A percentile compares a stretch with the other conserved stretches of the same genome.
These are phyloP conservation scores for Typhlichthys subterraneus DNA, from an alignment of 2,797 vertebrate species.

Conservation along the genomic window DNA sequence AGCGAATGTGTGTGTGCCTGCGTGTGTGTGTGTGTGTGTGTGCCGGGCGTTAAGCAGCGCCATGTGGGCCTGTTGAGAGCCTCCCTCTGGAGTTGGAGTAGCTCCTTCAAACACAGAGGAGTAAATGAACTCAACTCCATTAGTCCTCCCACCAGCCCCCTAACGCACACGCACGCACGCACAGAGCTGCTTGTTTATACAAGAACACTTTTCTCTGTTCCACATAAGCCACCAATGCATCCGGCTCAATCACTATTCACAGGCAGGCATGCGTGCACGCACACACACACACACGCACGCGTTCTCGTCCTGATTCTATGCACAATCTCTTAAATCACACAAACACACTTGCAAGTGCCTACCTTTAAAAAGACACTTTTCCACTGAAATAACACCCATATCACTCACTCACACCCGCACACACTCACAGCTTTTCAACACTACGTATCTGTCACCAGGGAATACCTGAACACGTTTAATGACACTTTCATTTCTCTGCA, in stretches of 20 bases:
- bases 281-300: background rate
- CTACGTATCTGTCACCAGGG: constrained; percentile 69
- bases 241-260: constrained; percentile 31
- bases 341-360: constrained; percentile 23
- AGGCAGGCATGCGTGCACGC: constrained; percentile 1
- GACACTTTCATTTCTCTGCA: background rate
- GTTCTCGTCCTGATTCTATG: constrained; percentile 19
- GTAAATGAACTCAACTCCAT: constrained; percentile 88
- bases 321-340: constrained; percentile 32
- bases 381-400: constrained; percentile 21
- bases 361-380: constrained; percentile 28
- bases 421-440: constrained; percentile 59
- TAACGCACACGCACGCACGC: constrained; percentile 80
- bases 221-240: constrained; percentile 31
- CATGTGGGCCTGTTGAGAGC: constrained; percentile 72
- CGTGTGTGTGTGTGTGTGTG: constrained; percentile 42
- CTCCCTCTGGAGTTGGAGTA: constrained; percentile 80
- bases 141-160: constrained; percentile 81
- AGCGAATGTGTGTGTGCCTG: constrained; percentile 36
- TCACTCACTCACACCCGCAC: constrained; percentile 5
- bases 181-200: constrained; percentile 54
- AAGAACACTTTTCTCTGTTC: constrained; percentile 28
- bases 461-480: constrained; percentile 47
- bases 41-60: constrained; percentile 72
- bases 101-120: constrained; percentile 89